Conservation (phyloP, 2,113 vertebrate species). For the Rhabdomys dilectus region DNA sequence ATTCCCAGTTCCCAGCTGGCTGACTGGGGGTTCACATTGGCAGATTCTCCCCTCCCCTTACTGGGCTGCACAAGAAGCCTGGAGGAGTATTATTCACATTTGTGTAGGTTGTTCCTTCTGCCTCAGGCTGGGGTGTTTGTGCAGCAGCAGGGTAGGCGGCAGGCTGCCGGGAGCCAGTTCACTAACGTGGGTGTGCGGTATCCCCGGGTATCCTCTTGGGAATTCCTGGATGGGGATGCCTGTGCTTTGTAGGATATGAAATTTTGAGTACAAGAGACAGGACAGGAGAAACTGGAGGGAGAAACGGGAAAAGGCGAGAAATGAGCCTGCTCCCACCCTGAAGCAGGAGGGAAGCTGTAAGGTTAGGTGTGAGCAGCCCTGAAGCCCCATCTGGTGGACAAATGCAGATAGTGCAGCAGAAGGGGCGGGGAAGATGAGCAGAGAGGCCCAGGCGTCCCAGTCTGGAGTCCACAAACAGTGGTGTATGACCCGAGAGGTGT, state of each 20-base stretch:
- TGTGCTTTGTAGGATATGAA: not conserved
- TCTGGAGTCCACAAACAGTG: not conserved
- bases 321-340: not conserved
- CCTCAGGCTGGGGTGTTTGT: not conserved
- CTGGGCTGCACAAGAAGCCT: not conserved
- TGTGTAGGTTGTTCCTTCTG: not conserved
- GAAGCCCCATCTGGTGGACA: constrained; percentile 47
- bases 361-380: not conserved
- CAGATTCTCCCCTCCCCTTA: not conserved
- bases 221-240: not conserved
- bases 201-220: not conserved
- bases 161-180: not conserved
- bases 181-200: not conserved
- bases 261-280: not conserved
- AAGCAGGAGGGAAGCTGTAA: not conserved
- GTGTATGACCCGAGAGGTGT: not conserved
- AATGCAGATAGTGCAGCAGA: not conserved
- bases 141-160: not conserved
- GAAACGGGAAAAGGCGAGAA: not conserved
- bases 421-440: not conserved
- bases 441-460: too few species aligned
- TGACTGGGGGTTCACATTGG: not conserved
- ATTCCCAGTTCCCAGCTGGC: not conserved
- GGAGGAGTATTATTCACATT: not conserved
- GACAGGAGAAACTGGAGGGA: fast-evolving